Percentiles rank a stretch among this genome's conserved stretches.
These are phyloP conservation scores for Hetaerina americana DNA, from an alignment of 1,140 invertebrate species.

Conservation along the genomic window DNA sequence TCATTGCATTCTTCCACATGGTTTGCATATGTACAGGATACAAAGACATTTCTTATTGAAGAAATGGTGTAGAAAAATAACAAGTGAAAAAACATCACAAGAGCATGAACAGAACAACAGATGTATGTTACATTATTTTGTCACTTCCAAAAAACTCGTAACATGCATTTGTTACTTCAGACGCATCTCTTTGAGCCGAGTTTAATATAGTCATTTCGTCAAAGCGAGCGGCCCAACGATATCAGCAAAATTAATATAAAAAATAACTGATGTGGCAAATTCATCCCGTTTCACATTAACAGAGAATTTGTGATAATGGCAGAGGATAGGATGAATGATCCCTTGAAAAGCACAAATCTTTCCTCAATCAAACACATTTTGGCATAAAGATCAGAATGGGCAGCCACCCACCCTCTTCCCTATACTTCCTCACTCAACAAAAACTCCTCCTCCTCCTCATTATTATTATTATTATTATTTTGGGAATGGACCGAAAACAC, in stretches of 20 bases:
- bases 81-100: conserved; percentile 13
- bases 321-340: background rate
- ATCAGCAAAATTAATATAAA: conserved; percentile 8
- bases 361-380: background rate
- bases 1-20: conserved; percentile 3
- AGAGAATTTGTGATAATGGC: conserved; percentile 6
- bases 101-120: conserved; percentile 12
- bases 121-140: conserved; percentile 2
- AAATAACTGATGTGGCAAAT: conserved; percentile 7
- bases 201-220: conserved; percentile 6
- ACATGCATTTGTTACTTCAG: conserved; percentile 12
- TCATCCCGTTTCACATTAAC: conserved; percentile 5
- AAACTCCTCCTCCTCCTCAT: background rate
- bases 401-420: too few species aligned
- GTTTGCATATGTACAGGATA: conserved; percentile 4
- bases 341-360: background rate
- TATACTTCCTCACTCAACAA: too few species aligned
- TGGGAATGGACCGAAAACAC: background rate
- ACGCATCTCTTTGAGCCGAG: conserved; percentile 1
- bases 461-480: background rate
- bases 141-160: conserved; percentile 5
- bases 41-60: conserved; percentile 3
- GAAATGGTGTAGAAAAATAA: conserved; percentile 15
- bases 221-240: conserved; percentile 6
- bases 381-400: background rate